Evolutionary conservation across 2,888 invertebrate genomes (phyloP).

Genomic region (Drosophila merina): DNA sequence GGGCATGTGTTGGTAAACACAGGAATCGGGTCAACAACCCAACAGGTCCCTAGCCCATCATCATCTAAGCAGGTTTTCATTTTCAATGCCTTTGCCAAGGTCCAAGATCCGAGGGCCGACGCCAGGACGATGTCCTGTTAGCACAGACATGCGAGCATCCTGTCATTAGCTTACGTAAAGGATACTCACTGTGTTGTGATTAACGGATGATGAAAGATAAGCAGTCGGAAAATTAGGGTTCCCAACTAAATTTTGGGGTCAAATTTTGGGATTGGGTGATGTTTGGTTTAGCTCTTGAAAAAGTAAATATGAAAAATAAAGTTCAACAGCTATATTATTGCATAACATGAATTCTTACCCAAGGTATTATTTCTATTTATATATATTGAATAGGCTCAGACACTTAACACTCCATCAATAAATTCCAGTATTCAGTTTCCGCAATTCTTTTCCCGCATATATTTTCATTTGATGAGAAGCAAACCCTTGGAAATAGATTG

Average conservation of each 20-base stretch:
- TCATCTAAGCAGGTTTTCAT: constrained; percentile 37
- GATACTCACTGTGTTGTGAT: constrained; percentile 7
- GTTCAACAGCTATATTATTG: not conserved
- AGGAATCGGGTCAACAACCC: constrained; percentile 67
- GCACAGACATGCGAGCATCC: constrained; percentile 23
- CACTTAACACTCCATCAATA: constrained; percentile 1
- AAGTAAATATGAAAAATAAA: not conserved
- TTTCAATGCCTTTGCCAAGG: constrained; percentile 68
- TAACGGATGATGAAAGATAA: constrained; percentile 24
- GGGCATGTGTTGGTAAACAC: constrained; percentile 54
- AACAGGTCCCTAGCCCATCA: constrained; percentile 2
- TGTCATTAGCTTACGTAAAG: constrained; percentile 30
- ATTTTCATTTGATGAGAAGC: not conserved
- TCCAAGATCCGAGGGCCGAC: constrained; percentile 56
- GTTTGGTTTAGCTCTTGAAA: not conserved
- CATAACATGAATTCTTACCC: not conserved
- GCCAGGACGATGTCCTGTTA: constrained; percentile 31
- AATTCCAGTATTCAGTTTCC: not conserved
- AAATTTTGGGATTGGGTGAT: constrained; percentile 4
- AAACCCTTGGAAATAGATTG: constrained; percentile 10
- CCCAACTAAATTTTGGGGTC: not conserved
- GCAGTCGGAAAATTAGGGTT: constrained; percentile 1
- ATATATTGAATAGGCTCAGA: not conserved
- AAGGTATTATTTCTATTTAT: not conserved
- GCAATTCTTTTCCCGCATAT: not conserved